Base-by-base conservation (phyloP, 2,888 invertebrate species). In the Metopia argyrocephala region DNA sequence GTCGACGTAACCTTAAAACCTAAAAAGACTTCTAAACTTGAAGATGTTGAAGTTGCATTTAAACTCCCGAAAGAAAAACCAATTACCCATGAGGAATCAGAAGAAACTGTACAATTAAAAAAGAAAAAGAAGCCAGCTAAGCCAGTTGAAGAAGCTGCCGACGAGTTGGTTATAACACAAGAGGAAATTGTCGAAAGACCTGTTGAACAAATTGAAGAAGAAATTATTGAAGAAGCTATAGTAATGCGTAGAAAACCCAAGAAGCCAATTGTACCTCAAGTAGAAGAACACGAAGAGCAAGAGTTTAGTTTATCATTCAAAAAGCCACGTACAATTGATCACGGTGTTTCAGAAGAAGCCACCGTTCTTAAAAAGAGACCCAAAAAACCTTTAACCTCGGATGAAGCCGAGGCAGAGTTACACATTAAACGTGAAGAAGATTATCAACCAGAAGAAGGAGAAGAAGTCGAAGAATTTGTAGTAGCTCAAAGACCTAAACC, bases 201-300 rank as follows among this genome's bases (percentile, higher is more conserved):
- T 20, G 91, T 92, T 85, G 92, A 93, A 86, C 89, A 92, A 62
- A 91, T 91, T 70, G 92, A 92, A 86, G 93, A 93, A 90, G 90
- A 90, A 84, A 86, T 89, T 9, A 78, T 89, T 21, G 90, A 90
- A 75, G 90, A 90, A 78, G 90, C 89, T 2, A 76, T 89, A 27
- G 73, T 90, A n/a, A 84, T 86, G 65, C 87, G 89, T 15, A 87
- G 75, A 54, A 87, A 86, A 45, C 88, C 88, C 4, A 87, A 87
- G 79, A 86, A 89, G 48, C 84, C 85, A 1, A 79, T 85, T 18
- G 82, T 86, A 15, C 88, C 87, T 25, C 84, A 87, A 2, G 79
- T 89, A 4, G 89, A 90, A 82, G 89, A 89, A 9, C 86, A 85
- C 12, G 89, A 89, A 21, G 90, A 89, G 83, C 85, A 89, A 56